A percentile compares a stretch with the other conserved stretches of the same genome.
phyloP scores from a whole-genome alignment of 2,113 vertebrate species.

The Symphodus melops region DNA sequence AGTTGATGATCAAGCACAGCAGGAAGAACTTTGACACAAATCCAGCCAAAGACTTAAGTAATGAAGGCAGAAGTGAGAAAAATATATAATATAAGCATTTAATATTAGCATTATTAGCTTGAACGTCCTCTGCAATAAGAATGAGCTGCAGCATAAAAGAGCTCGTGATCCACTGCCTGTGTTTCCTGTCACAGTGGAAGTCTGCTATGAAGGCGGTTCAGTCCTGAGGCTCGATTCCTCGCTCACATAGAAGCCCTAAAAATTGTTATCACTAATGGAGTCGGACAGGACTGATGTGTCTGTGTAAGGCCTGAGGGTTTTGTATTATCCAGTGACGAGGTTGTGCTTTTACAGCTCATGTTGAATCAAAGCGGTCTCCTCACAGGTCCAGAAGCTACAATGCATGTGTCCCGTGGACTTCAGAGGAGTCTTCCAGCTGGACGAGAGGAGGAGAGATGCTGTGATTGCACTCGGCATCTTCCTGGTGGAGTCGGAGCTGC shows the following conservation, averaged over 20 bases:
- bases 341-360: not conserved
- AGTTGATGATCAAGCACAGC: not conserved
- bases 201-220: slow-evolving; percentile 27
- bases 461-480: slow-evolving; percentile 97
- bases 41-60: not conserved
- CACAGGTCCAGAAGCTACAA: slow-evolving; percentile 95
- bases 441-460: slow-evolving; percentile 95
- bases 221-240: slow-evolving; percentile 17
- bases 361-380: not conserved
- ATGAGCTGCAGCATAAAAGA: not conserved
- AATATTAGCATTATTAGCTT: not conserved
- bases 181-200: not conserved
- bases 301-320: not conserved
- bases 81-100: too few species aligned
- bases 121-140: not conserved
- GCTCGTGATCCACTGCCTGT: not conserved
- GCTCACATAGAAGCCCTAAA: slow-evolving; percentile 6
- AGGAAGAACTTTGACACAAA: not conserved
- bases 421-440: slow-evolving; percentile 95
- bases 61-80: too few species aligned
- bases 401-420: slow-evolving; percentile 99
- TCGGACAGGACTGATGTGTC: not conserved
- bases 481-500: slow-evolving; percentile 94
- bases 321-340: not conserved
- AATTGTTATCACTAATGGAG: slow-evolving; percentile 30